Evolutionary conservation across 1,140 invertebrate species (phyloP), one percentile per base, ranked within the genome.

Genomic region (Ostrea edulis): DNA sequence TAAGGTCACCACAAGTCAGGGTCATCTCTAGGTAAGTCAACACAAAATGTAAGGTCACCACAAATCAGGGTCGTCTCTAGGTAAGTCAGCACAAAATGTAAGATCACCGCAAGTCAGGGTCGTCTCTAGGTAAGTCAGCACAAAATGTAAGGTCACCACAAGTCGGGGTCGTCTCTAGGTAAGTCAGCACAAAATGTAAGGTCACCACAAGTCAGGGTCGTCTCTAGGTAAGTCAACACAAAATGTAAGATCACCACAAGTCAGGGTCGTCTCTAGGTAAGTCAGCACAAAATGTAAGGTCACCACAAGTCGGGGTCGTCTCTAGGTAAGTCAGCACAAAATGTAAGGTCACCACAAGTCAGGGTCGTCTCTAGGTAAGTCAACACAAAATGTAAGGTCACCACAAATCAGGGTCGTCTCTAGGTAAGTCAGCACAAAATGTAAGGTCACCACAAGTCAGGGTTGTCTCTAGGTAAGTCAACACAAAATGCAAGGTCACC

Each of bases 191-290:
- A 4, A 25, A 65, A 87, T 35, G 77, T 82, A n/a, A 87, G 84
- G 68, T 65, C 91, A 22, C 87, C 88, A n/a, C 92, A 58, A 86
- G 25, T 88, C 87, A 44, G 86, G 85, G 55, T 84, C 90, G 12
- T 93, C 93, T 91, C 91, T 93, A 90, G 93, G 93, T 94, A 71
- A 89, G 85, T 22, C 12, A 86, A 86, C 84, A n/a, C 29, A 3
- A 35, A 77, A 87, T 35, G 77, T 82, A 25, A 86, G 84, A 58
- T 65, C 91, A 22, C 86, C 88, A 20, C 92, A 86, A 86, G 25
- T 88, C 87, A 51, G 86, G 85, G 55, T 84, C 90, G 12, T 93
- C 93, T 91, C 91, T 93, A 91, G 92, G 93, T 94, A 71, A 89
- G 82, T 17, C 12, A 86, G 83, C 84, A 14, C 11, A 20, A 0